Evolutionary conservation across 1,140 invertebrate genomes (phyloP), one percentile per base, ranked within the genome.

Genomic region (Bombus affinis): DNA sequence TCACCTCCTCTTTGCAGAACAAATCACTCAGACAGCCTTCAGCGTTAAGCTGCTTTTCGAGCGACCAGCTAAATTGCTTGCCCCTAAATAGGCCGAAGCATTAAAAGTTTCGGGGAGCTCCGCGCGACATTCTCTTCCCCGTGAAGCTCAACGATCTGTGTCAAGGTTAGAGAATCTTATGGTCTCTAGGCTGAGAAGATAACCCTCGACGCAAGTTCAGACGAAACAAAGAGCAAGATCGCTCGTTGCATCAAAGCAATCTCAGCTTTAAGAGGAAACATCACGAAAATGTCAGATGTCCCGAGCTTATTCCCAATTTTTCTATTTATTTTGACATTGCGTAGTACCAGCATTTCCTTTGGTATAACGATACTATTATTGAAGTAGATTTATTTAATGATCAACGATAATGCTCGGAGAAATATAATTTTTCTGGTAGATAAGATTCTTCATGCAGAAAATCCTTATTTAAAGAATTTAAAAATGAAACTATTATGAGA

Each of bases 111-210:
- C 68, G 39, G 39, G 32, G 10, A 62, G 76, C 39, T 32, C 15
- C 70, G 28, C 72, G 18, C n/a, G 53, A 35, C 70, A 44, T 68
- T 39, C 32, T n/a, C 78, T 79, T 32, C 74, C 75, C 47, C 66
- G n/a, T 10, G 35, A 62, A 71, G 28, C 68, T 39, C 1, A n/a
- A 28, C n/a, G 70, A 83, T 86, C 47, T 86, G 72, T 81, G 85
- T 62, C 85, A 86, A 86, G 85, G 80, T 70, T 28, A 35, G 32
- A 66, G 81, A 86, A 81, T 66, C 32, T 39, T 75, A 72, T 70
- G 74, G 28, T 28, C 25, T 18, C 66, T n/a, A 25, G 47, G 13
- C 32, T 18, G n/a, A 39, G 37, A 39, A 39, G 81, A 32, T 59
- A 65, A 35, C 37, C 37, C 47, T 70, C 39, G 35, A n/a, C 22